A percentile compares a stretch with the other conserved stretches of the same genome.
These are phyloP conservation scores for Irena cyanogastra DNA, from an alignment of 2,113 vertebrate genomes.

Conservation along the genomic window DNA sequence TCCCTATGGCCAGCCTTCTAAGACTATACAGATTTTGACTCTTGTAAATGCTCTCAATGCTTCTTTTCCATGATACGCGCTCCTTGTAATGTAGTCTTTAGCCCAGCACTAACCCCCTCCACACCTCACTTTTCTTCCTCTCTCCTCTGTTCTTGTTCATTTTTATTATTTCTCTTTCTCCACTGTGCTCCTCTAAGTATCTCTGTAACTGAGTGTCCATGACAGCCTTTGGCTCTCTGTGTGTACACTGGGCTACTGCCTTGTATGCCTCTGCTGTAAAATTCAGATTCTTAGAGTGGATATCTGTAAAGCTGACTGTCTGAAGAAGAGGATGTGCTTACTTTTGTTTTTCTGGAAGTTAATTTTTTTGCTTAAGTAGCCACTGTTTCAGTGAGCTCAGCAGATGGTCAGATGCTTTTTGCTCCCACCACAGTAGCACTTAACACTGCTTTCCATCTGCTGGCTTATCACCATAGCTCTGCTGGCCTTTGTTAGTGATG, in stretches of 20 bases:
- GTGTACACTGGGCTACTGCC: background rate
- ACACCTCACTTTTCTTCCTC: fast-evolving
- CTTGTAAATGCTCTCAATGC: background rate
- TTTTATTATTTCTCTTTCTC: background rate
- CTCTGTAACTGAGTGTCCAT: background rate
- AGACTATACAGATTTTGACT: background rate
- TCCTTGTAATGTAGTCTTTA: background rate
- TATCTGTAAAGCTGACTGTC: background rate
- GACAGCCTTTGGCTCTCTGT: background rate
- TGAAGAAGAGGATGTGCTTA: background rate
- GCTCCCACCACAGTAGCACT: background rate
- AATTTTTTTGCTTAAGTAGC: background rate
- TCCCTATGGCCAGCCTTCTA: background rate
- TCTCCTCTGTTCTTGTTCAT: background rate
- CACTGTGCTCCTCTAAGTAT: background rate
- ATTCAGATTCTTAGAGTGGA: background rate
- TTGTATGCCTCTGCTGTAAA: background rate
- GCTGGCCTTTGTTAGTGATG: background rate
- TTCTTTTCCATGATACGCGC: background rate
- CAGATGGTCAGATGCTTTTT: background rate
- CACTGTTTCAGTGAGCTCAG: background rate
- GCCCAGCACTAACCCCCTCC: background rate
- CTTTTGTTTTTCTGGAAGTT: background rate
- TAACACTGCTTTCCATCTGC: slow-evolving; percentile 16
- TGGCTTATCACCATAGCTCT: background rate